Conservation (phyloP, 2,797 vertebrate genomes). For the Adrianichthys oophorus region DNA sequence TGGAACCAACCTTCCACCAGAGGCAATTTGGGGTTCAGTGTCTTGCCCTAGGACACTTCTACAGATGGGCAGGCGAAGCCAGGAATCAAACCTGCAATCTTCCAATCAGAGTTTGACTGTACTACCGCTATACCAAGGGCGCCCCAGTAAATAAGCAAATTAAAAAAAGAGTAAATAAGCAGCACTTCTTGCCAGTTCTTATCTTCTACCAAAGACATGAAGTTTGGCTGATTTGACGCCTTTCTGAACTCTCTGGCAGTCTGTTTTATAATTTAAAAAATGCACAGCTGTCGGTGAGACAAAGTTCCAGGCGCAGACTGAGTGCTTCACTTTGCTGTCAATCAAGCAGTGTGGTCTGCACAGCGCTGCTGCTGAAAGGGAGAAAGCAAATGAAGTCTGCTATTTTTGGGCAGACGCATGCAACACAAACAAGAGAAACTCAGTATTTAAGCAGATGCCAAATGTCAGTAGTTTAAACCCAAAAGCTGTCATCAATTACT, state of each 20-base stretch:
- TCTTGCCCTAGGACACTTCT: too few relatives aligned
- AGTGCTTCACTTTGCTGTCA: conserved; percentile 12
- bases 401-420: neutral
- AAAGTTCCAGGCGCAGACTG: conserved; percentile 1
- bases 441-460: neutral
- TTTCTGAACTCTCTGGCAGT: conserved; percentile 4
- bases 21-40: too few relatives aligned
- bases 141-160: too few relatives aligned
- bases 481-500: neutral
- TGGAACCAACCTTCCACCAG: too few relatives aligned
- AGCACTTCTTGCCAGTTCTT: neutral
- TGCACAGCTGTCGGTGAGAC: conserved; percentile 18
- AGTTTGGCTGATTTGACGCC: neutral
- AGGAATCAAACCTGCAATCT: too few relatives aligned
- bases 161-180: neutral
- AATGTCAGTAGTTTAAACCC: neutral
- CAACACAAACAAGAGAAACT: neutral
- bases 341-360: conserved; percentile 13
- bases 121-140: too few relatives aligned
- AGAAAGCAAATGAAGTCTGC: neutral
- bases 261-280: conserved; percentile 10
- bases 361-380: neutral
- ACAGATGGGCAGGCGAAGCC: too few relatives aligned
- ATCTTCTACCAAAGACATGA: neutral
- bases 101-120: too few relatives aligned